Evolutionary conservation across 2,797 vertebrate genomes (phyloP), one percentile per base, ranked within the genome.

Genomic region (Serranus cabrilla): DNA sequence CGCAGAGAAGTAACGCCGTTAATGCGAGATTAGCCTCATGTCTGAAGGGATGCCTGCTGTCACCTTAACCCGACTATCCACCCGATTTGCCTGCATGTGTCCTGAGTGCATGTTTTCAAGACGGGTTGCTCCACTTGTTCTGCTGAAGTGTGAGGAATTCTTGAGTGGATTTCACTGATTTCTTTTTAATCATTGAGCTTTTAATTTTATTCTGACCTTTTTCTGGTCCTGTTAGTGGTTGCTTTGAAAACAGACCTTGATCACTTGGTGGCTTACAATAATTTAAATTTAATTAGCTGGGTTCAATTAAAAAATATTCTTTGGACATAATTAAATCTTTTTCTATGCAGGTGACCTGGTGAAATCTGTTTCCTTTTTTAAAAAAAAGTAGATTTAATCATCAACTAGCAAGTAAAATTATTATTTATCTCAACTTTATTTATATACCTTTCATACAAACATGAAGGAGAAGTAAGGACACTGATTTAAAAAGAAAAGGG

Each of bases 1-100:
- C 21, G 9, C 13, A 39, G 50, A 74, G 20, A 27, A 62, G 40
- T 20, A 60, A 57, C 16, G n/a, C 31, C 69, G 59, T 88, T 91
- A 93, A 93, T 92, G 58, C 78, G 51, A 91, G 94, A 94, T 95
- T 93, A 94, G 61, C 78, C 67, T 7, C 63, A 16, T 57, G 59
- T 66, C 82, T 85, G 88, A 77, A 74, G 77, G 76, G 86, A 87
- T 85, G 67, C 82, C 63, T 74, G 67, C 67, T 78, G 64, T 81
- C 64, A 83, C 64, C 63, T 80, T 23, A 58, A 51, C 27, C 14
- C 45, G 72, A 60, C 42, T 51, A 21, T 71, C 39, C 56, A 12
- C 34, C n/a, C 5, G 17, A 18, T 43, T 63, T 52, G 10, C 9
- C 34, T 7, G 40, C 47, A 40, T 11, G 34, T 18, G 40, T 20